Base-by-base conservation (phyloP, 2,113 vertebrate genomes). In the Poeciliopsis retropinna region DNA sequence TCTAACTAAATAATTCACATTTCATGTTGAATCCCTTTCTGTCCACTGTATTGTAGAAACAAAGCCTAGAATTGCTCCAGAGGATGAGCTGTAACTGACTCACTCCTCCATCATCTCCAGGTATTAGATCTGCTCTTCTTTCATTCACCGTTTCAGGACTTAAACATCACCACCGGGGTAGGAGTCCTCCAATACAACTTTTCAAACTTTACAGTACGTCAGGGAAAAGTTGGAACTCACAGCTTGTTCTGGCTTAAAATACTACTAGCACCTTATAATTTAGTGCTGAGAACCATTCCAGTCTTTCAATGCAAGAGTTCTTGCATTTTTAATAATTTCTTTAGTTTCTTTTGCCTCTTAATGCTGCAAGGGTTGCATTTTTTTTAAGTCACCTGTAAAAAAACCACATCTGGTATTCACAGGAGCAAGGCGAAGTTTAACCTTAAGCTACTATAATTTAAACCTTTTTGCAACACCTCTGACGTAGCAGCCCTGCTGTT, bases 401-500 rank as follows among this genome's bases (percentile, higher is more conserved):
- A 57, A 57, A 25, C 3, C 15, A 25, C 19, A 54, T 54, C 47
- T 54, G 1, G 19, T 19, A 25, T 54, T 54, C 47, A 62, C 2
- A 27, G 1, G 27, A 63, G 25, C 17, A 44, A 61, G 65, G 41
- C 28, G 25, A 27, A 39, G 14, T 25, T 67, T 6, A 67, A 30
- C 30, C 37, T 54, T 0, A 27, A 41, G 29, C 30, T 39, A 70
- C 63, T 69, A 64, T 34, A 61, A 37, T 57, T 25, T 29, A 29
- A 64, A 39, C 31, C 30, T 64, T 47, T 47, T 15, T 47, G 44
- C 17, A 47, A 47, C 44, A 19, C 17, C 44, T 17, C 15, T 19
- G n/a, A 60, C 19, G 0, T 0, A 0, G 29, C n/a, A 47, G 17
- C 30, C 5, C 28, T 28, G 17, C 0, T 10, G 72, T 5, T 66